phyloP scores from a whole-genome alignment of 2,113 vertebrate species.

The Caloenas nicobarica region DNA sequence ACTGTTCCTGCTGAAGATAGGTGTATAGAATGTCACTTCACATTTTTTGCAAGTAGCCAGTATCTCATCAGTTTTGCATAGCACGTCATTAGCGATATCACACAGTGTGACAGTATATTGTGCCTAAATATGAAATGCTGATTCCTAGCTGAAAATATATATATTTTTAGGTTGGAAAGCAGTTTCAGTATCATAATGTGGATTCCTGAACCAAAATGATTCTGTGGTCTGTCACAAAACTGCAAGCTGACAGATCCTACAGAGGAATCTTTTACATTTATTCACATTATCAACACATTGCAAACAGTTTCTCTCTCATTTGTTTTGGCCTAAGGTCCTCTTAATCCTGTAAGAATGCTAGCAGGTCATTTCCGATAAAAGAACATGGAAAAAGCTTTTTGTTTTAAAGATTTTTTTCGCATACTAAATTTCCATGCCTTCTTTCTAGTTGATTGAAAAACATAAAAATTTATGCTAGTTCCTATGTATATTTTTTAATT shows the following conservation, averaged over 20 bases:
- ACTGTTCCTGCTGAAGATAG: background rate
- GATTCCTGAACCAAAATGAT: conserved; percentile 13
- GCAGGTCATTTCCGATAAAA: background rate
- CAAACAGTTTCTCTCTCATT: background rate
- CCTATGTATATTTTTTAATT: background rate
- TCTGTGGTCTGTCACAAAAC: conserved; percentile 24
- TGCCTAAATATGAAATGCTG: conserved; percentile 23
- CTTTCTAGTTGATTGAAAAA: background rate
- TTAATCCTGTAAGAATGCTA: background rate
- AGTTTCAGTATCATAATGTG: background rate
- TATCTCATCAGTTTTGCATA: conserved; percentile 55
- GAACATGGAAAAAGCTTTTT: background rate
- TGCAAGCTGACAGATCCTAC: background rate
- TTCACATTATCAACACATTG: background rate
- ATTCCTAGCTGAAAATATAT: conserved; percentile 14
- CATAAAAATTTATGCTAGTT: background rate
- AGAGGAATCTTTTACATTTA: background rate
- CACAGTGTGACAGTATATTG: conserved; percentile 17
- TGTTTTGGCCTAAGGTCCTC: background rate
- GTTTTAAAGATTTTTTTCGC: background rate
- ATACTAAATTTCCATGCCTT: background rate
- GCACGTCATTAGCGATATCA: conserved; percentile 53
- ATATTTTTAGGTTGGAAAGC: background rate
- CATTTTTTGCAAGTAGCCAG: conserved; percentile 47
- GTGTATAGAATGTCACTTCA: conserved; percentile 38